Percentiles rank a stretch among this genome's conserved stretches.
These are phyloP conservation scores for Parasteatoda tepidariorum DNA, from an alignment of 1,140 invertebrate species.

Conservation along the genomic window DNA sequence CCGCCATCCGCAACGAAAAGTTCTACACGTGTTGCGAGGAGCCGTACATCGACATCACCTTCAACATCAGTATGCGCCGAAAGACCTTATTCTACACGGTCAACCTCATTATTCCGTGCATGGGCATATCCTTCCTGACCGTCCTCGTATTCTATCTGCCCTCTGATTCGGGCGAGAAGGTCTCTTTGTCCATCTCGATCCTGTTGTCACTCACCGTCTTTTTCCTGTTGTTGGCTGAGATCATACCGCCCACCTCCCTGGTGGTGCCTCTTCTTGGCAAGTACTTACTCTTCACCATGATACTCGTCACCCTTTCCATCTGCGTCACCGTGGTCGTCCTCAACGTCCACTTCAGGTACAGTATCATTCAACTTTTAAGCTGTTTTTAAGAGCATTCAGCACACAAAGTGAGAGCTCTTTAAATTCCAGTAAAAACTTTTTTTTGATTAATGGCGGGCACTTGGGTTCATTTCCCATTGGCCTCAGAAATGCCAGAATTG, in stretches of 20 bases:
- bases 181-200: constrained; percentile 79
- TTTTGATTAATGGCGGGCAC: too few species aligned
- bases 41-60: constrained; percentile 87
- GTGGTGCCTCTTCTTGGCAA: constrained; percentile 96
- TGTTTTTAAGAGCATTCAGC: too few species aligned
- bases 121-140: constrained; percentile 96
- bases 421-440: too few species aligned
- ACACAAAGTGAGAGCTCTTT: too few species aligned
- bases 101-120: constrained; percentile 95
- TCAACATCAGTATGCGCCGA: constrained; percentile 94
- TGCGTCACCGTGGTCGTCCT: constrained; percentile 97
- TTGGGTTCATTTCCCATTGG: too few species aligned
- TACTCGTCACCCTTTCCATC: constrained; percentile 95
- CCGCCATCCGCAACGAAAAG: constrained; percentile 82
- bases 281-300: constrained; percentile 98
- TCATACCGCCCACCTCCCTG: constrained; percentile 98
- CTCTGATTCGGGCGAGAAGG: constrained; percentile 98
- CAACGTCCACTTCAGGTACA: constrained; percentile 90
- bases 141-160: constrained; percentile 99
- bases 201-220: constrained; percentile 99
- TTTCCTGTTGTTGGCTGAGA: constrained; percentile 96
- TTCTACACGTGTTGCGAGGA: constrained; percentile 83
- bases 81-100: constrained; percentile 98
- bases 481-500: too few species aligned
- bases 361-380: neutral